These are phyloP conservation scores for Porites evermanni DNA, from an alignment of 92 coral and sea anemone species.

Conservation along the genomic window DNA sequence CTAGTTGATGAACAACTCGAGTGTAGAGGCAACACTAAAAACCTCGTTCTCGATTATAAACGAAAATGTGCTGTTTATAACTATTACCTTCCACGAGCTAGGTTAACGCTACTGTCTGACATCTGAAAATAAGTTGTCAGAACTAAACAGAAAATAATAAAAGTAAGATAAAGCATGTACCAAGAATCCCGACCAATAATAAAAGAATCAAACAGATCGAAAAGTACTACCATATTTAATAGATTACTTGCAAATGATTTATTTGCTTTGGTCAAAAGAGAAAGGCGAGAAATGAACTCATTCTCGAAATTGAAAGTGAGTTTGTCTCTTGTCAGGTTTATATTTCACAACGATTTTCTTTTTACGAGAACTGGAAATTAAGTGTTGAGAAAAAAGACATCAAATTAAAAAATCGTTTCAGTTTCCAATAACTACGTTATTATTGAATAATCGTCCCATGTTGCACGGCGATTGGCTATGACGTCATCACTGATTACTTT, in stretches of 20 bases:
- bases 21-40: no score
- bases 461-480: neutral
- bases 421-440: neutral
- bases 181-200: no score
- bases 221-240: no score
- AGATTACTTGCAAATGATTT: neutral
- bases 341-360: neutral
- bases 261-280: neutral
- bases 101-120: neutral
- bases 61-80: no score
- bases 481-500: neutral
- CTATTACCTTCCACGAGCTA: no score
- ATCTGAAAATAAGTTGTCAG: neutral
- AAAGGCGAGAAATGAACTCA: neutral
- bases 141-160: neutral
- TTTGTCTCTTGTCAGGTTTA: neutral
- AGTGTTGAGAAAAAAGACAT: neutral
- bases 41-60: no score
- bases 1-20: no score
- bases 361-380: neutral
- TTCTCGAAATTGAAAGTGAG: neutral
- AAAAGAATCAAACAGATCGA: no score
- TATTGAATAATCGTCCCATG: neutral
- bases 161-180: no score
- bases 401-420: neutral